These are phyloP conservation scores for Ips nitidus DNA, from an alignment of 1,140 invertebrate species.

Conservation along the genomic window DNA sequence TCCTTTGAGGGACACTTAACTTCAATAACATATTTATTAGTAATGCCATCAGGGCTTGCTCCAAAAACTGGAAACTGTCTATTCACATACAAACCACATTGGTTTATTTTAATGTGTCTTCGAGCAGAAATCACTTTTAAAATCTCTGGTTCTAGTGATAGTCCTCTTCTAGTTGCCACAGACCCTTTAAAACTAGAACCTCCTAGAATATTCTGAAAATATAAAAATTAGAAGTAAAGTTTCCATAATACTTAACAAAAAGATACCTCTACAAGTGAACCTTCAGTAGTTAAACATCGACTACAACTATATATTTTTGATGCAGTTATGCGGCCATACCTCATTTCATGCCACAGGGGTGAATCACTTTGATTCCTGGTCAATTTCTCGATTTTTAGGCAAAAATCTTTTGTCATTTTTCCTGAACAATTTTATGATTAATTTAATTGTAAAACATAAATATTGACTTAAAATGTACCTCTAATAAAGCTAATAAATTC, in stretches of 20 bases:
- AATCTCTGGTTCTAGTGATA: not conserved
- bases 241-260: too few relatives aligned
- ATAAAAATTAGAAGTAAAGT: not conserved
- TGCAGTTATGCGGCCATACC: too few relatives aligned
- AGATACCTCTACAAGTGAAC: too few relatives aligned
- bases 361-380: too few relatives aligned
- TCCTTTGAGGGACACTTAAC: conserved; percentile 2
- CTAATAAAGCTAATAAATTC: too few relatives aligned
- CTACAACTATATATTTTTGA: too few relatives aligned
- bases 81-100: not conserved
- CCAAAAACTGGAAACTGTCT: conserved; percentile 1
- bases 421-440: not conserved
- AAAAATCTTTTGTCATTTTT: not conserved
- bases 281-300: too few relatives aligned
- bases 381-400: too few relatives aligned
- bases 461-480: too few relatives aligned
- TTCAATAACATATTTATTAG: conserved; percentile 5
- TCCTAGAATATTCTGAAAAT: not conserved
- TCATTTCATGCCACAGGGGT: too few relatives aligned
- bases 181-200: not conserved
- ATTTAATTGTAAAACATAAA: not conserved
- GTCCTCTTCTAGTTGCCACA: not conserved
- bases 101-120: not conserved
- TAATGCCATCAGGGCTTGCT: not conserved
- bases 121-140: not conserved